Evolutionary conservation across 2,113 vertebrate genomes (phyloP).

Genomic region (Corythaixoides concolor): DNA sequence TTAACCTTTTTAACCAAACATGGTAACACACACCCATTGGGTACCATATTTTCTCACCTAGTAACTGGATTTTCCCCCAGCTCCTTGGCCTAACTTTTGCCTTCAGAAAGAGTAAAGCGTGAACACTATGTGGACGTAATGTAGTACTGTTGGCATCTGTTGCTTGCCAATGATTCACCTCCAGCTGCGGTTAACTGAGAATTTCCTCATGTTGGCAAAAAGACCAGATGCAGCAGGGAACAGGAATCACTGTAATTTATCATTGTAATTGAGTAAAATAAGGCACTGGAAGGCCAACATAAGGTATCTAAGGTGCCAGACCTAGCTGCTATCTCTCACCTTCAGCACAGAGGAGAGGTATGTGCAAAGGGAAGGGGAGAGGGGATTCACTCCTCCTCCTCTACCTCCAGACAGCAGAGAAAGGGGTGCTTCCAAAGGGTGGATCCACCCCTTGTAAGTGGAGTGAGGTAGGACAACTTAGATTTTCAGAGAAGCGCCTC

Average conservation of each 20-base stretch:
- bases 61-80: neutral
- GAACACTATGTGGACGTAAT: neutral
- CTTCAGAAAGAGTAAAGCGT: neutral
- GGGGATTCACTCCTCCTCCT: neutral
- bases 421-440: neutral
- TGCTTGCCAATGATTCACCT: neutral
- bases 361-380: neutral
- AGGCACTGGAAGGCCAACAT: neutral
- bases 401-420: neutral
- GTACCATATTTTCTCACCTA: neutral
- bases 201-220: neutral
- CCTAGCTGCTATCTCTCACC: neutral
- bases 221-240: neutral
- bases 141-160: neutral
- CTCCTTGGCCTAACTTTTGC: neutral
- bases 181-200: neutral
- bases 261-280: neutral
- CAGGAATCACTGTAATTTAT: neutral
- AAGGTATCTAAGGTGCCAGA: neutral
- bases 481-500: neutral
- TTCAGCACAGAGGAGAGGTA: neutral
- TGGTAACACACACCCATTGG: neutral
- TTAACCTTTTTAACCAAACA: neutral
- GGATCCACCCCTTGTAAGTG: neutral
- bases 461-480: neutral